Conservation (phyloP, 2,888 invertebrate genomes). For the Nomada fabriciana region DNA sequence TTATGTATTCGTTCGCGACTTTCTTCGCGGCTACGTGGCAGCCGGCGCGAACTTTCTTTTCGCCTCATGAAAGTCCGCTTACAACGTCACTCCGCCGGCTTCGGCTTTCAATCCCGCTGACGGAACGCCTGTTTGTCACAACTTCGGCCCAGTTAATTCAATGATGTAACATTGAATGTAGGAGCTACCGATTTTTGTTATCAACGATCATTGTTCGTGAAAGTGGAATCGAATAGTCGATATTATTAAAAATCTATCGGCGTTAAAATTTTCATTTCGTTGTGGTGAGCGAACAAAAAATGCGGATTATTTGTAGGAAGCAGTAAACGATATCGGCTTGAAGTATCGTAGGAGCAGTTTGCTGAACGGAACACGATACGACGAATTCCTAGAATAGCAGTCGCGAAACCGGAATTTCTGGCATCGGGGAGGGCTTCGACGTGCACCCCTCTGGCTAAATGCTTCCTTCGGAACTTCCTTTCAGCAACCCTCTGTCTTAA, state of each 20-base stretch:
- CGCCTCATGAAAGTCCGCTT: slow-evolving; percentile 70
- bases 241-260: too few relatives aligned
- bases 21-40: slow-evolving; percentile 53
- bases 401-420: slow-evolving; percentile 23
- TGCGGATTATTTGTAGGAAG: slow-evolving; percentile 56
- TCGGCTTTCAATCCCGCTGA: slow-evolving; percentile 3
- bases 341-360: slow-evolving; percentile 65
- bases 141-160: background rate
- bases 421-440: background rate
- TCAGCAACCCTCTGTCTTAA: background rate
- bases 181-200: background rate
- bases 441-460: background rate
- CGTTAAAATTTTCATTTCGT: background rate
- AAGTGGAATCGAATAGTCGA: slow-evolving; percentile 70
- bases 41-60: slow-evolving; percentile 55
- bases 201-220: slow-evolving; percentile 21
- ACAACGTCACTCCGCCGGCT: slow-evolving; percentile 49
- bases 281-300: slow-evolving; percentile 52
- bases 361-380: slow-evolving; percentile 17
- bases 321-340: slow-evolving; percentile 68
- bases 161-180: too few relatives aligned
- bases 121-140: slow-evolving; percentile 41
- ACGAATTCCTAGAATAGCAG: slow-evolving; percentile 44
- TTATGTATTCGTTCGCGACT: slow-evolving; percentile 56
- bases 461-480: background rate